Conservation (phyloP, 2,113 vertebrate species). For the Cranoglanis bouderius region DNA sequence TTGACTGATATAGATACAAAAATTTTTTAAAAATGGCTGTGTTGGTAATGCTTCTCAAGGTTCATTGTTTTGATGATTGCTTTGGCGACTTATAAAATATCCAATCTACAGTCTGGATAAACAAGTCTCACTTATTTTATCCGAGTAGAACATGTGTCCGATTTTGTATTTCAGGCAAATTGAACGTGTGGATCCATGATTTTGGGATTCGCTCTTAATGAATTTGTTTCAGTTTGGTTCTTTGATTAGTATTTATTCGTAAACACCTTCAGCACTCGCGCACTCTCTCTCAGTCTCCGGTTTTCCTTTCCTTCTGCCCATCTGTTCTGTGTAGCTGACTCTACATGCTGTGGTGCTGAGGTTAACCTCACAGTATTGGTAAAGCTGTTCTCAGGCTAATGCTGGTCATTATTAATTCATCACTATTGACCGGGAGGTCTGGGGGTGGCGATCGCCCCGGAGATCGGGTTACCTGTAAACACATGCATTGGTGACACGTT, state of each 20-base stretch:
- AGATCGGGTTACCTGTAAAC: slow-evolving; percentile 69
- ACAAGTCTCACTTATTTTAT: background rate
- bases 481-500: slow-evolving; percentile 40
- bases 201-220: background rate
- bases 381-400: slow-evolving; percentile 52
- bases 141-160: background rate
- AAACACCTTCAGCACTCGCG: background rate
- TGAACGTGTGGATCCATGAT: too few relatives aligned
- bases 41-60: background rate
- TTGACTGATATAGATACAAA: too few relatives aligned
- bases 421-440: slow-evolving; percentile 68
- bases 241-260: background rate
- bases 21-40: too few relatives aligned
- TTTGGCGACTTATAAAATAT: background rate
- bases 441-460: slow-evolving; percentile 68
- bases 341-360: slow-evolving; percentile 37
- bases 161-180: background rate
- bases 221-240: background rate
- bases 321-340: background rate
- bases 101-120: background rate
- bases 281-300: background rate
- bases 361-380: slow-evolving; percentile 55
- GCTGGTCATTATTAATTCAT: slow-evolving; percentile 72
- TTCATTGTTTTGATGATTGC: background rate
- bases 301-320: background rate